Evolutionary conservation across 2,888 invertebrate species (phyloP), one percentile per base, ranked within the genome.

Genomic region (Sinohyriopsis cumingii): DNA sequence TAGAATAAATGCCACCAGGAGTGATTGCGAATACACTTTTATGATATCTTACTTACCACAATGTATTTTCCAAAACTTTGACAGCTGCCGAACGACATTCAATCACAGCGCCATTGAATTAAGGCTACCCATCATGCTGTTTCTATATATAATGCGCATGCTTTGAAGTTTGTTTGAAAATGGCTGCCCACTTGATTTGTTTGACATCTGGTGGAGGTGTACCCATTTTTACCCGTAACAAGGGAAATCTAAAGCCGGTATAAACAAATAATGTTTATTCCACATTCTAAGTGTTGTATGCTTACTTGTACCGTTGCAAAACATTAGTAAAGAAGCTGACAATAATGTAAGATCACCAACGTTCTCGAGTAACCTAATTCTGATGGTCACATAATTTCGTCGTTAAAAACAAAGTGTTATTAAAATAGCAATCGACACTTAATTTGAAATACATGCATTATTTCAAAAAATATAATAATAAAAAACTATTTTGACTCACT

Each of bases 151-250:
- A 77, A 55, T 72, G 76, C 75, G 78, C 80, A 79, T 80, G 79
- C 78, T 66, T 63, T 64, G 60, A 61, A 59, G 61, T 72, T 73
- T 79, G 77, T 77, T 77, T 78, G 79, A 76, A 77, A 68, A 95
- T 95, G 96, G 94, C 95, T 53, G 93, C 94, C 65, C 86, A 95
- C 88, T 91, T 96, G 68, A 93, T 96, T 89, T 96, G 95, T 82
- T 92, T 96, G 72, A 95, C 95, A 63, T 93, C 95, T 68, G 94
- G 94, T 80, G 96, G 96, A 78, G 97, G 97, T 12, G 93, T 97
- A 28, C 97, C 97, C 20, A 93, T 97, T 87, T 96, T 97, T 91
- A 93, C 94, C 1, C 93, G 96, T 77, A 95, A 94, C 91, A 94
- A 94, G 82, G 96, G 96, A 54, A 94, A 94, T 84, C 93, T 93